These are phyloP conservation scores for Tenrec ecaudatus DNA, from an alignment of 2,113 vertebrate genomes.

Conservation along the genomic window DNA sequence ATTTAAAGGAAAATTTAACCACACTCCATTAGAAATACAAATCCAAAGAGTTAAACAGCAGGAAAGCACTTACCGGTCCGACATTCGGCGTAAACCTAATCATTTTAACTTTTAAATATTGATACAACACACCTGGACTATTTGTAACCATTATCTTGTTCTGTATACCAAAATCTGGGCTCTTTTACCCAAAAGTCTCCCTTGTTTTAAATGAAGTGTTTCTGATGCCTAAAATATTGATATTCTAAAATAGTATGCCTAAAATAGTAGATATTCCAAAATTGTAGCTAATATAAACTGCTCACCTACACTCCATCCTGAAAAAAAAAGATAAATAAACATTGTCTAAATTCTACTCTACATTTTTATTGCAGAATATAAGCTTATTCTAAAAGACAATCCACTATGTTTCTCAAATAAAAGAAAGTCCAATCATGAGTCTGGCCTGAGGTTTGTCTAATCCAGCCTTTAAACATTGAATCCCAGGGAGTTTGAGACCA, in stretches of 20 bases:
- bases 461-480: background rate
- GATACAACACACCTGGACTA: conserved; percentile 19
- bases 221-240: background rate
- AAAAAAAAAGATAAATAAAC: background rate
- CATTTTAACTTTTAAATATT: conserved; percentile 40
- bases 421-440: background rate
- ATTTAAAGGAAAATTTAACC: conserved; percentile 49
- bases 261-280: background rate
- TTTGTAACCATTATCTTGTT: conserved; percentile 47
- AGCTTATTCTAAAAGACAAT: conserved; percentile 30
- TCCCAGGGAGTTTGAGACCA: background rate
- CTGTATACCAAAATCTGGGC: background rate
- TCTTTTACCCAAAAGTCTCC: conserved; percentile 21
- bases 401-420: conserved; percentile 10
- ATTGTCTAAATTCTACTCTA: background rate
- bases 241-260: no score
- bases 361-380: conserved; percentile 16
- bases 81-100: background rate
- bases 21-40: conserved; percentile 57
- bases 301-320: background rate
- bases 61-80: background rate
- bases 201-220: conserved; percentile 34
- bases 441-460: background rate
- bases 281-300: background rate
- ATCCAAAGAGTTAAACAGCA: conserved; percentile 17